Conservation (phyloP, 2,888 invertebrate genomes). For the Strigamia crassipes region DNA sequence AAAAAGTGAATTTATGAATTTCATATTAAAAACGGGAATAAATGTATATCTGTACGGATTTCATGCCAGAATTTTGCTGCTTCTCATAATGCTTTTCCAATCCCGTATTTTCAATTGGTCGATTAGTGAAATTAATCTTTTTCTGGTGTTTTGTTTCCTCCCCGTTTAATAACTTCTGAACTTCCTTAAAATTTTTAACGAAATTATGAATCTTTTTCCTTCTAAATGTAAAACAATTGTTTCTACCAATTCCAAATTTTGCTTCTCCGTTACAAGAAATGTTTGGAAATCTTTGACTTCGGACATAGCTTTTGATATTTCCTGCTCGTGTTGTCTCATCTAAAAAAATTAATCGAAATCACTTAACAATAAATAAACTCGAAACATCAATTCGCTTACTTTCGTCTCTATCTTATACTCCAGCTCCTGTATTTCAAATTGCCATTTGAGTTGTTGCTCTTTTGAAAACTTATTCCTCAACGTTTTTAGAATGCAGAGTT, state of each 20-base stretch:
- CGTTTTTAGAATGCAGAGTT: slow-evolving; percentile 19
- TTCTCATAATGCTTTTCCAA: neutral
- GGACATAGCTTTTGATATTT: slow-evolving; percentile 8
- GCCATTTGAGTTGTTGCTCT: slow-evolving; percentile 19
- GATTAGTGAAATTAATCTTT: neutral
- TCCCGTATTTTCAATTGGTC: neutral
- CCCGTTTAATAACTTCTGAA: neutral
- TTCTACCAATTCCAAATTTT: slow-evolving; percentile 17
- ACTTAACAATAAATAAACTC: neutral
- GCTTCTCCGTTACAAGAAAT: neutral
- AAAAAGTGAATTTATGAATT: neutral
- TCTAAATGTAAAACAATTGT: neutral
- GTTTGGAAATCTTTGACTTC: slow-evolving; percentile 23
- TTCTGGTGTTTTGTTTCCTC: neutral
- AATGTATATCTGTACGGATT: neutral
- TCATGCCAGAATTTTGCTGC: neutral
- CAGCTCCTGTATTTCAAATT: neutral
- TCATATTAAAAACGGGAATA: neutral
- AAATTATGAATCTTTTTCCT: neutral
- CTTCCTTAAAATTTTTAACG: neutral
- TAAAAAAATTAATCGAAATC: neutral
- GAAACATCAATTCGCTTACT: neutral
- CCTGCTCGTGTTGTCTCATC: slow-evolving; percentile 17
- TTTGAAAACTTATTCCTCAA: slow-evolving; percentile 16
- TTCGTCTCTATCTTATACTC: neutral